These are phyloP conservation scores for Drosophila aldrichi DNA, from an alignment of 2,888 invertebrate genomes.

Conservation along the genomic window DNA sequence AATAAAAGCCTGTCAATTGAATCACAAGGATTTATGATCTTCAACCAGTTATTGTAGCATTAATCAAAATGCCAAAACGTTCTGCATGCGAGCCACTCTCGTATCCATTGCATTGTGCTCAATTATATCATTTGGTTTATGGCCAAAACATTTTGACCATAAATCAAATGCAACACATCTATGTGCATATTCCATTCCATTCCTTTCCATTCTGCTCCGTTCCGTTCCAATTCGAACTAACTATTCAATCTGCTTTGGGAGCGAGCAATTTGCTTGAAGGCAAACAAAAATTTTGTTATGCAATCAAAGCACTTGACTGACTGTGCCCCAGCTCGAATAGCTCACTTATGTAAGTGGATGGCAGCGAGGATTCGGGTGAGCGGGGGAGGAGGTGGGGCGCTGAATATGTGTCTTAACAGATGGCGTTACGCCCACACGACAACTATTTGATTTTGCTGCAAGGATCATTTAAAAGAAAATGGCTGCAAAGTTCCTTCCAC, in stretches of 20 bases:
- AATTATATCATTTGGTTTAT: constrained; percentile 58
- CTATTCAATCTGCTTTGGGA: constrained; percentile 28
- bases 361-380: not conserved
- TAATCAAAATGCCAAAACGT: constrained; percentile 25
- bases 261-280: constrained; percentile 50
- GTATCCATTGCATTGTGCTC: constrained; percentile 40
- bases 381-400: not conserved
- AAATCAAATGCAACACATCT: constrained; percentile 50
- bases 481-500: constrained; percentile 40
- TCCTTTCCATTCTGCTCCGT: not conserved
- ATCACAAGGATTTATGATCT: constrained; percentile 12
- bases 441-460: constrained; percentile 46
- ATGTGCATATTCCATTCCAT: constrained; percentile 9
- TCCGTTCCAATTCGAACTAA: constrained; percentile 14
- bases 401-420: constrained; percentile 30
- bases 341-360: constrained; percentile 29
- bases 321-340: constrained; percentile 15
- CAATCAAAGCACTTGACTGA: constrained; percentile 41
- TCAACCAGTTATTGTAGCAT: constrained; percentile 3
- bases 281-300: constrained; percentile 58
- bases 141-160: constrained; percentile 49
- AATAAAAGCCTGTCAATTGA: constrained; percentile 5
- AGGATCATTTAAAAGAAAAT: constrained; percentile 59
- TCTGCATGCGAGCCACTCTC: not conserved
- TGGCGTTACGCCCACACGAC: constrained; percentile 26